Evolutionary conservation across 2,113 vertebrate species (phyloP).

Genomic region (Pterocles orientalis): DNA sequence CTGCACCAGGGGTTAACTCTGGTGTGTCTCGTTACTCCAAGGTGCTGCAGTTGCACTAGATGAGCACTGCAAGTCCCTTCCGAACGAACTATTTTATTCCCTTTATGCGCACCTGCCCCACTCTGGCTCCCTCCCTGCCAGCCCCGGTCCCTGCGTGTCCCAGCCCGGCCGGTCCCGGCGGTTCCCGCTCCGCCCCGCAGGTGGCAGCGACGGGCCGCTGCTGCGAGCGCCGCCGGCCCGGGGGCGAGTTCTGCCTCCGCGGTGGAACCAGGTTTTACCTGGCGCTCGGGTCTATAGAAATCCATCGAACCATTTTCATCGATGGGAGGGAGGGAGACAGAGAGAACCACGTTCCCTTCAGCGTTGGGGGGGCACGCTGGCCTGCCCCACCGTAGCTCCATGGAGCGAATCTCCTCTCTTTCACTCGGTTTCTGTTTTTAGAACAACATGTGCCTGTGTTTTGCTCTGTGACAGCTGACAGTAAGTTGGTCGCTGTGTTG

Average conservation of each 20-base stretch:
- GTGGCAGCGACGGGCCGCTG: neutral
- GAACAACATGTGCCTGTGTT: fast-evolving
- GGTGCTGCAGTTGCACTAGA: neutral
- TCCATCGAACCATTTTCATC: neutral
- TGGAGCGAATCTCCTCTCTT: fast-evolving
- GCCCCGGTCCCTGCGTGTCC: no score
- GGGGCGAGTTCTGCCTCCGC: neutral
- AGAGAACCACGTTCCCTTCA: neutral
- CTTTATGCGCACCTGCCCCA: no score
- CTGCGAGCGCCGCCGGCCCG: neutral
- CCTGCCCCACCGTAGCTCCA: fast-evolving
- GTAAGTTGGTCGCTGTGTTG: neutral
- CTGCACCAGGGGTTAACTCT: neutral
- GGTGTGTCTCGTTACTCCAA: neutral
- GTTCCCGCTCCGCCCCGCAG: neutral
- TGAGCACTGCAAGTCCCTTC: fast-evolving
- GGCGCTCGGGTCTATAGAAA: fast-evolving
- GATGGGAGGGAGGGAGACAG: neutral
- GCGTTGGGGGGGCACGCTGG: neutral
- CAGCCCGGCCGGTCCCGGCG: neutral
- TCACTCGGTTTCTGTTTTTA: neutral
- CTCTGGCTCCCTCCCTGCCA: no score
- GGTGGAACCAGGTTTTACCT: neutral
- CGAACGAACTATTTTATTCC: fast-evolving
- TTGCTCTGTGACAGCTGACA: fast-evolving